Evolutionary conservation across 2,888 invertebrate genomes (phyloP), one percentile per base, ranked within the genome.

Genomic region (Parascotia fuliginaria): DNA sequence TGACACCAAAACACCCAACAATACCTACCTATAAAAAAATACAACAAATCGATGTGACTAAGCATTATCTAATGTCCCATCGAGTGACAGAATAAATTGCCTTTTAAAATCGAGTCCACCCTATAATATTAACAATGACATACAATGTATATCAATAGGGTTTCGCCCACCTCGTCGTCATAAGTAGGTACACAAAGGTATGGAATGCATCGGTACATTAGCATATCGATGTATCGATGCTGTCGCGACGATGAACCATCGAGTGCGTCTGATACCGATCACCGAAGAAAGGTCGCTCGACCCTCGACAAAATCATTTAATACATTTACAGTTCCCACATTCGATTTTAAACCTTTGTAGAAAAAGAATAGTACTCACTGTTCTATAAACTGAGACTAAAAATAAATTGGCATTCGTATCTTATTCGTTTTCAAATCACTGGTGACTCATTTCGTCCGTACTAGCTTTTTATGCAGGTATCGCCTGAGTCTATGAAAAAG

Each of bases 141-240:
- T 81, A 75, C 80, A 84, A 85, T 86, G 84, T 84, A 84, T 87
- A 85, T 87, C 87, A 88, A 88, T 88, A 73, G 83, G 77, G 89
- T 87, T 89, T 88, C 88, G 89, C 89, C 90, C 88, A 88, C 86
- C 89, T 90, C 90, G 89, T 90, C 87, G 85, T 83, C 85, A 84
- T 89, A 89, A 87, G 85, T 89, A 89, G 87, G 85, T 80, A 85
- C 81, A 87, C 88, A 88, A 87, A 83, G 85, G 79, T 77, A 66
- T 74, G 84, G 86, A 85, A 87, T 87, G 85, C 83, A 78, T 71
- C 65, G 63, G 72, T 73, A 75, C 75, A 87, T 89, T 88, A 87
- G 81, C 87, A 89, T 86, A 88, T 83, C 83, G 87, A 83, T 85
- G 78, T 77, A 75, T 81, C 80, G 77, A 82, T 85, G 84, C 85